Base-by-base conservation (phyloP, 2,113 vertebrate species). In the Agapornis roseicollis region DNA sequence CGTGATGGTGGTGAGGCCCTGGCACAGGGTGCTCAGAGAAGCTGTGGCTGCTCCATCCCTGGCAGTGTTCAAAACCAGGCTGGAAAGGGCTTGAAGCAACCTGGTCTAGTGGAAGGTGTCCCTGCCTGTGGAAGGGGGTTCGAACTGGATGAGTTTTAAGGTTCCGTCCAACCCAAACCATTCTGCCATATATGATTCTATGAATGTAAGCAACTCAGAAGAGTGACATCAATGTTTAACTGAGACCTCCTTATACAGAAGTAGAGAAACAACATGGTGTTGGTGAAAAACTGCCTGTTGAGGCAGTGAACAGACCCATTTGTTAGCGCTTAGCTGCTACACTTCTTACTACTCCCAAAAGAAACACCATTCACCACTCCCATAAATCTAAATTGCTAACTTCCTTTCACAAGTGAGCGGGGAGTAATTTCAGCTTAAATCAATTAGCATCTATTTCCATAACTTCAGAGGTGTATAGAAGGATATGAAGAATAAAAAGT, bases 371-470 rank as follows among this genome's bases (percentile, higher is more conserved):
- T 74, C 52, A 23, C 37, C 20, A 16, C 52, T 85, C 29, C 27
- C 8, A 17, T 35, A 87, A 79, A 88, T 23, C 12, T 61, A 53
- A 92, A 91, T 52, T 90, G 46, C 49, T 53, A 37, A 80, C 44
- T 63, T 89, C 35, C 19, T 58, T 53, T 74, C 77, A 87, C 33
- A 55, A 53, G 47, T 58, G 33, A 41, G 23, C 23, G 85, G 68
- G 66, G 76, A 91, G 85, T 72, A 73, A 92, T 85, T 94, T 88
- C 49, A 74, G 8, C 19, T 39, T 42, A 71, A 82, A 79, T 87
- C 78, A 64, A 63, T 74, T 80, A 80, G 17, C 44, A 66, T 6
- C 37, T 66, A 12, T 3, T 64, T 88, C 41, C 15, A 11, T 18
- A 63, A 1, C 23, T 44, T 71, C 64, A 73, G 29, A 10, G 18